Percentiles rank a stretch among this genome's conserved stretches.
phyloP scores from a whole-genome alignment of 1,140 invertebrate species.

The Rhizoglyphus robini region DNA sequence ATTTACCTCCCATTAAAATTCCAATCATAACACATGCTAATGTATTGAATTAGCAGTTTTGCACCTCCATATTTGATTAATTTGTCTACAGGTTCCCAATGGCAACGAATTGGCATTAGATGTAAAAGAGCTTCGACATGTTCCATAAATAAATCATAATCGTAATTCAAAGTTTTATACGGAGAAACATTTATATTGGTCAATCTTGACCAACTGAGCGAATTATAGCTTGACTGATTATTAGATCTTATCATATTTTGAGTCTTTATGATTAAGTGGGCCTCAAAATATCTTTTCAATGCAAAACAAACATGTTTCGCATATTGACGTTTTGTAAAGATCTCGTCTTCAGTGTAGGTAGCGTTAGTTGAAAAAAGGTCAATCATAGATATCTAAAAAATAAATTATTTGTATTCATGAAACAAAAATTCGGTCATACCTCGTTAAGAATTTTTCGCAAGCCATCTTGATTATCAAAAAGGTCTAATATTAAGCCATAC shows the following conservation, averaged over 20 bases:
- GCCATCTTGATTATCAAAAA: constrained; percentile 84
- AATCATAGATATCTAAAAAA: constrained; percentile 59
- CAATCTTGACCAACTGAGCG: background rate
- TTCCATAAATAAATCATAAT: constrained; percentile 19
- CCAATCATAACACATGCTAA: constrained; percentile 79
- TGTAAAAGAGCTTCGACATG: constrained; percentile 60
- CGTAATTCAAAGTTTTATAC: constrained; percentile 19
- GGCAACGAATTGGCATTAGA: constrained; percentile 53
- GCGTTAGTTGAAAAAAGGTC: constrained; percentile 56
- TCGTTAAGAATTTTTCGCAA: constrained; percentile 84
- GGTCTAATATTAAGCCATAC: constrained; percentile 74
- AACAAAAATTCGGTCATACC: constrained; percentile 35
- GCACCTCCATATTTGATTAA: constrained; percentile 70
- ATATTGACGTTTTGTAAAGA: constrained; percentile 81
- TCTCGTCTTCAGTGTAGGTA: constrained; percentile 54
- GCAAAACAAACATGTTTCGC: constrained; percentile 81
- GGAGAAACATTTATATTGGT: constrained; percentile 3
- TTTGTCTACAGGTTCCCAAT: constrained; percentile 73
- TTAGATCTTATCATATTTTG: constrained; percentile 52
- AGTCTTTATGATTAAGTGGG: constrained; percentile 68
- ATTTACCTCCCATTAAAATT: constrained; percentile 65
- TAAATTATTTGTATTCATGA: constrained; percentile 12
- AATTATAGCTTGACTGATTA: background rate
- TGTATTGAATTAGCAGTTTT: constrained; percentile 63
- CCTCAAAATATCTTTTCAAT: constrained; percentile 78